These are phyloP conservation scores for Columba livia DNA, from an alignment of 2,113 vertebrate species.

Conservation along the genomic window DNA sequence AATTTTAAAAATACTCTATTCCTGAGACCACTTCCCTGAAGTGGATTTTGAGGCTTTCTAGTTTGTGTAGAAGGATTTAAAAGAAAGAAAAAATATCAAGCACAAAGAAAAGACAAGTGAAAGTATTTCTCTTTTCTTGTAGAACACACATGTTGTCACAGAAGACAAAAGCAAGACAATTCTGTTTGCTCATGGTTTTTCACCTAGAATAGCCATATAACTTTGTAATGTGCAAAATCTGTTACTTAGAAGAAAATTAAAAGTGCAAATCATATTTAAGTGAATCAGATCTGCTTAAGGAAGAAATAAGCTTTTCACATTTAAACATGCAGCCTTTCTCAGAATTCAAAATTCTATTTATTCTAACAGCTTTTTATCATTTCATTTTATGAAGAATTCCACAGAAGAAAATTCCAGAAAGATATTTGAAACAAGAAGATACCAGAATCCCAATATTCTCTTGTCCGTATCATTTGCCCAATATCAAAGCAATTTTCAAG, in stretches of 20 bases:
- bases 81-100: not conserved
- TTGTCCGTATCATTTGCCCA: constrained; percentile 2
- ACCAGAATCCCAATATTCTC: constrained; percentile 4
- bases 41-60: not conserved
- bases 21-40: not conserved
- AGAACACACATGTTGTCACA: not conserved
- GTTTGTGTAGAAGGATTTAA: not conserved
- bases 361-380: not conserved
- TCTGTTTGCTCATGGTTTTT: not conserved
- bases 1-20: not conserved
- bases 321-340: not conserved
- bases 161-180: not conserved
- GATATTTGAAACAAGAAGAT: not conserved
- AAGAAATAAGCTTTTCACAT: not conserved
- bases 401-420: constrained; percentile 6
- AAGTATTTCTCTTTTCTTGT: not conserved
- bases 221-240: not conserved
- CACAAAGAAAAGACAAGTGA: not conserved
- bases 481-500: constrained; percentile 51
- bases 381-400: not conserved
- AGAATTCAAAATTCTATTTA: not conserved
- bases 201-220: not conserved
- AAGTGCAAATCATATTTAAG: not conserved
- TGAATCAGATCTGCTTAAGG: not conserved
- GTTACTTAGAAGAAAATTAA: not conserved